Evolutionary conservation across 2,113 vertebrate species (phyloP).

Genomic region (Sarotherodon lohbergeri): DNA sequence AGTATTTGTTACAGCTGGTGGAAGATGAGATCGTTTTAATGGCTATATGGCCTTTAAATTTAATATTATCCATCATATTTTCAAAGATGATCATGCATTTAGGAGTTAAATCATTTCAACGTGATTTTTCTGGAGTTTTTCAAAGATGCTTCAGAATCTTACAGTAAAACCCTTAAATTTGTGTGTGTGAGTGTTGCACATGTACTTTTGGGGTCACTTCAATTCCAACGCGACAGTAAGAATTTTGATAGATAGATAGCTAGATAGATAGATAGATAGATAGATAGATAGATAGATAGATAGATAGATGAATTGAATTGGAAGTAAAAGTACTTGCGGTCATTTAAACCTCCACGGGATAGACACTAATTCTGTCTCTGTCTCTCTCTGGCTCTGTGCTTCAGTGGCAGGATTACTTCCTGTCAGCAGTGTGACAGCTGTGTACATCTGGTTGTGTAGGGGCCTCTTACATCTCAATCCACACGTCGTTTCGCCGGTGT

Average conservation of each 20-base stretch:
- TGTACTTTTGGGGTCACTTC: not conserved
- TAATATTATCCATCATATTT: not conserved
- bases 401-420: slow-evolving; percentile 45
- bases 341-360: not conserved
- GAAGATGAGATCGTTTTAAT: not conserved
- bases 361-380: not conserved
- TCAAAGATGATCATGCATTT: not conserved
- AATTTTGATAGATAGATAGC: not conserved
- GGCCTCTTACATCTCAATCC: slow-evolving; percentile 70
- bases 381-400: not conserved
- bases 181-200: not conserved
- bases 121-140: not conserved
- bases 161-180: not conserved
- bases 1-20: not conserved
- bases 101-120: not conserved
- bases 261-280: slow-evolving; percentile 8
- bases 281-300: not conserved
- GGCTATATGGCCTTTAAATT: not conserved
- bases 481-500: slow-evolving; percentile 55
- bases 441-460: slow-evolving; percentile 63
- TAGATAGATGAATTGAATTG: not conserved
- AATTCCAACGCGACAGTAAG: not conserved
- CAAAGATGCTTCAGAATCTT: not conserved
- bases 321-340: not conserved
- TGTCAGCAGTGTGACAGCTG: slow-evolving; percentile 70